phyloP scores from a whole-genome alignment of 1,140 invertebrate genomes.

The Ceratina calcarata region DNA sequence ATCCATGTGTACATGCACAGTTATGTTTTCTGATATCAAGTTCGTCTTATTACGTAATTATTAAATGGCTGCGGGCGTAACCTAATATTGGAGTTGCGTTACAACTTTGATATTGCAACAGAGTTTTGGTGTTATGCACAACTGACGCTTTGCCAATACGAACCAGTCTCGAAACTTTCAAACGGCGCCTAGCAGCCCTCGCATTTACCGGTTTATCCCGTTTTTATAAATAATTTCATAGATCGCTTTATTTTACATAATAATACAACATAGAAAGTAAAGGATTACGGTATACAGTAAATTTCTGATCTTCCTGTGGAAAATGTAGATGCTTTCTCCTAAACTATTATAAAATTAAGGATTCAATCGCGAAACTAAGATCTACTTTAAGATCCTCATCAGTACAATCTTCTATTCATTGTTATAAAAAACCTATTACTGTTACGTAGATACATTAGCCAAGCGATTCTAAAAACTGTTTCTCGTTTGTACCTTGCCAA shows the following conservation, averaged over 20 bases:
- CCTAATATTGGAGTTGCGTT: conserved; percentile 38
- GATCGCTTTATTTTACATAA: too few species aligned
- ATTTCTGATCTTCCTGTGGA: too few species aligned
- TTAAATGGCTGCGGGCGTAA: conserved; percentile 17
- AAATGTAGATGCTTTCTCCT: too few species aligned
- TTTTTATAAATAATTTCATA: background rate
- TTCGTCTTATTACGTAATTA: conserved; percentile 37
- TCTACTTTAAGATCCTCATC: too few species aligned
- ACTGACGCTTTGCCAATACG: conserved; percentile 26
- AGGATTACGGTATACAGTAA: too few species aligned
- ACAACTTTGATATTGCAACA: conserved; percentile 9
- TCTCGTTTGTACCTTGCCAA: too few species aligned
- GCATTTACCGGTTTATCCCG: background rate
- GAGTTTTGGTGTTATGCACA: conserved; percentile 15
- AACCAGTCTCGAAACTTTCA: conserved; percentile 7
- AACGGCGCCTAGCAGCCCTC: background rate
- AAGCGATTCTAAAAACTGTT: background rate
- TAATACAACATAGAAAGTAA: too few species aligned
- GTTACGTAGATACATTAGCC: too few species aligned
- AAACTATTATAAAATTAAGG: too few species aligned
- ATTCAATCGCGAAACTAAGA: too few species aligned
- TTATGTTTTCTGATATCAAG: conserved; percentile 5
- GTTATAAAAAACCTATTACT: too few species aligned
- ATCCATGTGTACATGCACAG: background rate
- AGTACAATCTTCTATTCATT: too few species aligned